Conservation (phyloP, 2,888 invertebrate species). For the Oasisia sp. region DNA sequence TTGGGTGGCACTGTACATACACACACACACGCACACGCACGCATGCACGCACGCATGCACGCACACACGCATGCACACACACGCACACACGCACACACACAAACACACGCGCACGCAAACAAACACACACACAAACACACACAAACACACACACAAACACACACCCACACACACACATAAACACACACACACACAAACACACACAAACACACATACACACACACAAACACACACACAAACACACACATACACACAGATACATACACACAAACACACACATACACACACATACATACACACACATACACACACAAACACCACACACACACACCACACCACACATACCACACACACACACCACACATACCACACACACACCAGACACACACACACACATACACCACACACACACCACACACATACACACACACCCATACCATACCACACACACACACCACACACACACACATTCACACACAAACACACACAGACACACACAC, state of each 20-base stretch:
- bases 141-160: neutral
- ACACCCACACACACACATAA: neutral
- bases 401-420: neutral
- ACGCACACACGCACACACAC: too few relatives aligned
- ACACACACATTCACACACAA: neutral
- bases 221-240: too few relatives aligned
- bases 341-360: neutral
- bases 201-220: neutral
- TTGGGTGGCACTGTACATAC: neutral
- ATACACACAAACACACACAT: neutral
- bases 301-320: neutral
- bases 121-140: too few relatives aligned
- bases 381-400: too few relatives aligned
- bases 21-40: neutral
- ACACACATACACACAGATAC: neutral
- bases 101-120: neutral
- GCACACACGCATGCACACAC: neutral
- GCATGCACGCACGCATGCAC: neutral
- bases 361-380: neutral
- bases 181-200: neutral
- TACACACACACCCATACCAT: neutral
- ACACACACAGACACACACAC: neutral
- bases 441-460: neutral
- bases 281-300: neutral
- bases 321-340: too few relatives aligned